Percentiles rank a stretch among this genome's conserved stretches.
These are phyloP conservation scores for Bacillus rossius DNA, from an alignment of 1,140 invertebrate species.

Conservation along the genomic window DNA sequence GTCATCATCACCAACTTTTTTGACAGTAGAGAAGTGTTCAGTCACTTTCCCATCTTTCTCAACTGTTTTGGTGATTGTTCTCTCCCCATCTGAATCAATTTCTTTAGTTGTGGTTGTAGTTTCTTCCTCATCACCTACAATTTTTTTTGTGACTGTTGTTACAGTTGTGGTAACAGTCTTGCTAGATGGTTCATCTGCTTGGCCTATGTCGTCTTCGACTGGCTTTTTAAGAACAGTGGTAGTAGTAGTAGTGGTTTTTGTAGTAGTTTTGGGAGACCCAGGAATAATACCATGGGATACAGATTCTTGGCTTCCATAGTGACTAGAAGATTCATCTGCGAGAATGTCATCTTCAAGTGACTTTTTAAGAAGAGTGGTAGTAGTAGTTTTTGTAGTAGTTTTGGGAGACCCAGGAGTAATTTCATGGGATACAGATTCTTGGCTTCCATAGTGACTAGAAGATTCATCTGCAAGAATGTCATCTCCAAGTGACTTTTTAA, in stretches of 20 bases:
- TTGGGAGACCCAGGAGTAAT: too few species aligned
- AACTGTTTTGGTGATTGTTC: not conserved
- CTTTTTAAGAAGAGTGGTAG: constrained; percentile 31
- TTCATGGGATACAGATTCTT: too few species aligned
- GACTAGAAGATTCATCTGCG: too few species aligned
- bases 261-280: not conserved
- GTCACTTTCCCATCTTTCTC: not conserved
- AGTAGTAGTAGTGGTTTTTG: constrained; percentile 43
- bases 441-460: too few species aligned
- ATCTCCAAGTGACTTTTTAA: too few species aligned
- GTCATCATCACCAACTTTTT: not conserved
- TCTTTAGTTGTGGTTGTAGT: not conserved
- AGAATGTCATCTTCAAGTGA: constrained; percentile 14
- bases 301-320: too few species aligned
- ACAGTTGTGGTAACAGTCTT: constrained; percentile 36
- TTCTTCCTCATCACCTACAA: not conserved
- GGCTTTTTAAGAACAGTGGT: constrained; percentile 42
- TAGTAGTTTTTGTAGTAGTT: constrained; percentile 33
- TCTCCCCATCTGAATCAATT: not conserved
- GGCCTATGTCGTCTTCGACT: too few species aligned
- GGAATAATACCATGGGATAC: too few species aligned
- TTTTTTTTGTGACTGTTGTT: constrained; percentile 29
- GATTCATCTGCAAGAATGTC: too few species aligned
- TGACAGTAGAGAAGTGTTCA: not conserved
- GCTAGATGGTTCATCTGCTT: too few species aligned